Evolutionary conservation across 2,797 vertebrate species (phyloP), one percentile per base, ranked within the genome.

Genomic region (Cossypha caffra): DNA sequence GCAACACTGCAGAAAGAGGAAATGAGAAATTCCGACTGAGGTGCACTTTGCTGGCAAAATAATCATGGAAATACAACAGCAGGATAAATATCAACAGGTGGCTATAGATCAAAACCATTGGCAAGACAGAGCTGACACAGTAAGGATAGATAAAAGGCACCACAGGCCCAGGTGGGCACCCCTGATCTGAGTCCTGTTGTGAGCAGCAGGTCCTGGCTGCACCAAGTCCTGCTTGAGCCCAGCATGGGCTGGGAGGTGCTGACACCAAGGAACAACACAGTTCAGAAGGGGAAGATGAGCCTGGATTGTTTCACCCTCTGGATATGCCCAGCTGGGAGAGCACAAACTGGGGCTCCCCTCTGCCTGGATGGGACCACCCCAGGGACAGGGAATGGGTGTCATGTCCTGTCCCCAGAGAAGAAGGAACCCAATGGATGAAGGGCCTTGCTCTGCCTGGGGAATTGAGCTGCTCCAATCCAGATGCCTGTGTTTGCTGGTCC

Each of bases 71-170:
- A 88, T 66, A 40, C 29, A 73, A 25, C 48, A 81, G 66, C 50
- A 84, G 47, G 79, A 62, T 91, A 68, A 88, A 94, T 81, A 91
- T 90, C 55, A 84, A 90, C 58, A 69, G 33, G 59, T 73, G 75
- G 68, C 52, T 85, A 10, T 7, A 71, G 90, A 57, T 59, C 88
- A 69, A 66, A 93, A 66, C 58, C 58, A 57, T 10, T 52, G 38
- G 31, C 48, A 81, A 48, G 62, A 18, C 50, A 93, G 85, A 83
- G 72, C 59, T 78, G 62, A 55, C 35, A 33, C 0, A 15, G 33
- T 4, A 16, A 55, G 33, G 48, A 25, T 0, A 37, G 50, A 78
- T 55, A 47, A 78, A 95, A 86, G 25, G 40, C 35, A 64, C 11
- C 2, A 1, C 2, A 66, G 50, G 25, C 11, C 31, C 16, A 6